Conservation (phyloP, 2,888 invertebrate species). For the Hemistola chrysoprasaria region DNA sequence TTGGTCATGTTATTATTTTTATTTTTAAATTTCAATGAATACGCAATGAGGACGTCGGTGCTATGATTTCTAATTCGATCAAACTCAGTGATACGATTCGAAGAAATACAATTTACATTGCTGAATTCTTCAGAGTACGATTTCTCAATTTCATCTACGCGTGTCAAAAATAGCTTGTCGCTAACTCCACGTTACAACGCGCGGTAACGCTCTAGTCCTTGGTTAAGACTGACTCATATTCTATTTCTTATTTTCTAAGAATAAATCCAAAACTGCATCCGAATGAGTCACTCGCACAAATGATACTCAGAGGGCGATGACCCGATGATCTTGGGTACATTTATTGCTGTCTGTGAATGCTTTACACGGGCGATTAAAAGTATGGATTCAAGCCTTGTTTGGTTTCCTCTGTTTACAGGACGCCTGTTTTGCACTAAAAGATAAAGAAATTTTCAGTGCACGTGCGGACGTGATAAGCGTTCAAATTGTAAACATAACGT, state of each 20-base stretch:
- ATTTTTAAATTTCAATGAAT: no score
- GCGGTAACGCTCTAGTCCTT: conserved; percentile 52
- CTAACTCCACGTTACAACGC: conserved; percentile 29
- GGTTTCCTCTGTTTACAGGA: conserved; percentile 20
- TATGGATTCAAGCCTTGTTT: conserved; percentile 29
- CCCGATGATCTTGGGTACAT: conserved; percentile 56
- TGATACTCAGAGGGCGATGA: conserved; percentile 57
- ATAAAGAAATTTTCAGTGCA: conserved; percentile 10
- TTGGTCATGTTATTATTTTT: no score
- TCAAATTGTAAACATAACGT: conserved; percentile 2
- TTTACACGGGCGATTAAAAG: conserved; percentile 24
- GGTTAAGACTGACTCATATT: conserved; percentile 66
- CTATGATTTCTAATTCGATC: no score
- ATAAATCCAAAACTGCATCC: conserved; percentile 76
- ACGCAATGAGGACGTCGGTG: no score
- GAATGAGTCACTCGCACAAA: conserved; percentile 62
- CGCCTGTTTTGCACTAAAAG: conserved; percentile 7
- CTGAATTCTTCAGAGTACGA: neutral
- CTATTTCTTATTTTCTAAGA: conserved; percentile 78
- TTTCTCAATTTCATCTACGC: neutral
- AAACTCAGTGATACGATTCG: no score
- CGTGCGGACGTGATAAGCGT: conserved; percentile 4
- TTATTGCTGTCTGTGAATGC: conserved; percentile 29
- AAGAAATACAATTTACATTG: no score
- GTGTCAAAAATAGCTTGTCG: conserved; percentile 29